A percentile compares a stretch with the other conserved stretches of the same genome.
Evolutionary conservation across 2,888 invertebrate genomes (phyloP).

Genomic region (Gasteruption jaculator): DNA sequence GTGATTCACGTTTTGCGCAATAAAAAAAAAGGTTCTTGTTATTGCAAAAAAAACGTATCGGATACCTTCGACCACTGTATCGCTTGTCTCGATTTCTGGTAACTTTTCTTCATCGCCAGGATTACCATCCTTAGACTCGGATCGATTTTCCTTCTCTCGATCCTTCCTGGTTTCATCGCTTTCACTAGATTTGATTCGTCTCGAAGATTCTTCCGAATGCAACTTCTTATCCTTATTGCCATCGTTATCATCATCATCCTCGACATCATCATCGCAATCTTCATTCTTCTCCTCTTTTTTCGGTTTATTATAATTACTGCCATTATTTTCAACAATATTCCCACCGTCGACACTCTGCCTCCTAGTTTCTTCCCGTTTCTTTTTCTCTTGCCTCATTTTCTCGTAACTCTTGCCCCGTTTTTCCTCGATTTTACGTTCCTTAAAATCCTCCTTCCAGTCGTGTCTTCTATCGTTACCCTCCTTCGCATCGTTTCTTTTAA

Average conservation of each 20-base stretch:
- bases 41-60: too few species aligned
- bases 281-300: slow-evolving; percentile 27
- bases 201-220: background rate
- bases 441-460: slow-evolving; percentile 35
- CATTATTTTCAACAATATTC: slow-evolving; percentile 24
- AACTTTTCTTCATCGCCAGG: slow-evolving; percentile 28
- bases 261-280: slow-evolving; percentile 16
- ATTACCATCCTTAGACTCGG: slow-evolving; percentile 6
- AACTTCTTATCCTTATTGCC: slow-evolving; percentile 13
- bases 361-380: slow-evolving; percentile 42
- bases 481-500: slow-evolving; percentile 35
- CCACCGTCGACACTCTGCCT: slow-evolving; percentile 32
- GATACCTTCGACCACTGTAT: slow-evolving; percentile 8
- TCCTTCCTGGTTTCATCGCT: slow-evolving; percentile 53
- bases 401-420: slow-evolving; percentile 52
- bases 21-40: too few species aligned
- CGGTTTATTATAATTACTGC: slow-evolving; percentile 26
- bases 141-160: background rate
- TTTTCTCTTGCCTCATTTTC: slow-evolving; percentile 48
- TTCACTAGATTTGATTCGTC: slow-evolving; percentile 21
- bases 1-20: background rate
- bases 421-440: slow-evolving; percentile 45
- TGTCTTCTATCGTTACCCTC: slow-evolving; percentile 52
- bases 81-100: slow-evolving; percentile 14
- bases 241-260: slow-evolving; percentile 18